A percentile compares a stretch with the other conserved stretches of the same genome.
phyloP scores from a whole-genome alignment of 2,113 vertebrate genomes.

The Siniperca knerii region DNA sequence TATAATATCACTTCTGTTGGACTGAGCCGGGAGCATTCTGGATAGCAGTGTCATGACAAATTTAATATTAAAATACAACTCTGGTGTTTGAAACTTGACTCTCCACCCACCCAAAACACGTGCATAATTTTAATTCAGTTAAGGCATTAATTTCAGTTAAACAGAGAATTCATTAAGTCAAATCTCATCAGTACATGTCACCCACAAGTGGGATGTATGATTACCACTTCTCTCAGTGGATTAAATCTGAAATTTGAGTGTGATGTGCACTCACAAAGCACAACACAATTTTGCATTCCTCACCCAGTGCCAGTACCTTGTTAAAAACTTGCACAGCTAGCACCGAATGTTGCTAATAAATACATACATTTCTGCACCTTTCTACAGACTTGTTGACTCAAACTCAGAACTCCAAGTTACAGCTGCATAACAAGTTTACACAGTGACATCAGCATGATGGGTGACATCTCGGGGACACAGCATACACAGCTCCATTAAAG shows the following conservation, averaged over 20 bases:
- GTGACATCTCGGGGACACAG: neutral
- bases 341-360: constrained; percentile 9
- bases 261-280: neutral
- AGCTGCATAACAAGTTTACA: neutral
- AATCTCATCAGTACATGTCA: neutral
- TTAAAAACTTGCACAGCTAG: constrained; percentile 12
- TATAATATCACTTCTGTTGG: neutral
- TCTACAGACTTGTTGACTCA: neutral
- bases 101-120: neutral
- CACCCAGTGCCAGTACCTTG: neutral
- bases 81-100: constrained; percentile 4
- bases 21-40: neutral
- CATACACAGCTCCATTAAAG: neutral
- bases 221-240: neutral
- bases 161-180: constrained; percentile 4
- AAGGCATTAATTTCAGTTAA: neutral
- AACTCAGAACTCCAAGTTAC: neutral
- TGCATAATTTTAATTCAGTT: constrained; percentile 6
- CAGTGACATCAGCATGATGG: neutral
- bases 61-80: constrained; percentile 23
- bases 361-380: neutral
- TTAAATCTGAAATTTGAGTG: constrained; percentile 8
- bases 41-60: constrained; percentile 2
- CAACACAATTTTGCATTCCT: neutral
- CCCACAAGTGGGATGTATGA: neutral